Evolutionary conservation across 2,888 invertebrate species (phyloP).

Genomic region (Empis livida): DNA sequence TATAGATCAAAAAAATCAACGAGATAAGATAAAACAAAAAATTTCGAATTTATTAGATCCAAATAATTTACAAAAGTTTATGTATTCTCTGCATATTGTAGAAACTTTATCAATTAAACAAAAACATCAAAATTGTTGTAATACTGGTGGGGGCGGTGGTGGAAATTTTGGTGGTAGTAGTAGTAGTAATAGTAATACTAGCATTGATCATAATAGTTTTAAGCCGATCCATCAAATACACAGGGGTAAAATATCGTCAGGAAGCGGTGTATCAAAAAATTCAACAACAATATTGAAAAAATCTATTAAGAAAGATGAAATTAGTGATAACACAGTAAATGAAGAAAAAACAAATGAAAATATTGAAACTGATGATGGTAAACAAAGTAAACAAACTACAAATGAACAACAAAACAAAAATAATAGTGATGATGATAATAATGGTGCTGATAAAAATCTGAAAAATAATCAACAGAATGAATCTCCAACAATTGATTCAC

Average conservation of each 20-base stretch:
- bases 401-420: constrained; percentile 25
- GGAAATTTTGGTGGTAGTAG: neutral
- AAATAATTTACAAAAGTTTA: constrained; percentile 80
- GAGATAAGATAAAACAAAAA: constrained; percentile 30
- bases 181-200: constrained; percentile 7
- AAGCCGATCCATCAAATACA: neutral
- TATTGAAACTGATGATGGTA: neutral
- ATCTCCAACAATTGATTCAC: constrained; percentile 9
- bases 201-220: constrained; percentile 18
- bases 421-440: constrained; percentile 12
- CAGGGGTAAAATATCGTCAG: constrained; percentile 6
- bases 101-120: constrained; percentile 47
- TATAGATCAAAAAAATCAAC: constrained; percentile 10
- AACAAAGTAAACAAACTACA: neutral
- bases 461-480: constrained; percentile 9
- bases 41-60: constrained; percentile 71
- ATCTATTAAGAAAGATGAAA: constrained; percentile 9
- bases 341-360: constrained; percentile 11
- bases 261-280: constrained; percentile 11
- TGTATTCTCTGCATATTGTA: constrained; percentile 89
- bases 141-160: constrained; percentile 4
- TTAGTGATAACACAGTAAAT: constrained; percentile 10
- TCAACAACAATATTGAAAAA: neutral
- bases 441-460: constrained; percentile 10
- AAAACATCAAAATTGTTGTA: constrained; percentile 14